Evolutionary conservation across 2,113 vertebrate genomes (phyloP).

Genomic region (Perca flavescens): DNA sequence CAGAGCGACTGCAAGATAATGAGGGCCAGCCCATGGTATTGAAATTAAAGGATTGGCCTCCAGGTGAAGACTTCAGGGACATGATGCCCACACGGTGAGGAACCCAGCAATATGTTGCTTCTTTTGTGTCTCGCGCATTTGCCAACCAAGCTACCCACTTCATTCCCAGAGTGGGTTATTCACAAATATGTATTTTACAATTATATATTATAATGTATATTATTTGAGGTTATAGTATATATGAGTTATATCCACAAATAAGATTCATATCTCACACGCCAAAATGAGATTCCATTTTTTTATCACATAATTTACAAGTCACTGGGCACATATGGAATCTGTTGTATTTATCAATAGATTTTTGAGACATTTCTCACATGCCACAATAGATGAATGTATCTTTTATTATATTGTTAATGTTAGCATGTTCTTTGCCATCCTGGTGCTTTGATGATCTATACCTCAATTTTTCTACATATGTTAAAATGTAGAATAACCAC

Average conservation of each 20-base stretch:
- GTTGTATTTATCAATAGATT: not conserved
- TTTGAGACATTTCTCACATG: not conserved
- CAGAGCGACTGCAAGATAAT: slow-evolving; percentile 91
- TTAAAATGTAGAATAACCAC: not conserved
- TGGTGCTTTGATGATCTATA: not conserved
- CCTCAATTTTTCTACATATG: not conserved
- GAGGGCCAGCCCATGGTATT: slow-evolving; percentile 97
- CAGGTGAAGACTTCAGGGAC: slow-evolving; percentile 98
- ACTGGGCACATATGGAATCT: not conserved
- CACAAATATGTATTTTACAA: not conserved
- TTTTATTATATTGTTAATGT: not conserved
- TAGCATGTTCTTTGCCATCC: not conserved
- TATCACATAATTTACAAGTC: not conserved
- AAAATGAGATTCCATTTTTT: not conserved
- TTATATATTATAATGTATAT: not conserved
- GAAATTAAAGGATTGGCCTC: slow-evolving; percentile 99
- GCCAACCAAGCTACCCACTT: not conserved
- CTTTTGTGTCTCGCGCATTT: not conserved
- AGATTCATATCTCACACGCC: not conserved
- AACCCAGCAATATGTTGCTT: not conserved
- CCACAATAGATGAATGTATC: not conserved
- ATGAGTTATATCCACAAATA: not conserved
- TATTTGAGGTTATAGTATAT: not conserved
- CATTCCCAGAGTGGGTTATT: not conserved
- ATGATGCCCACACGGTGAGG: slow-evolving; percentile 97